Conservation (phyloP, 2,797 vertebrate species). For the Manis javanica region DNA sequence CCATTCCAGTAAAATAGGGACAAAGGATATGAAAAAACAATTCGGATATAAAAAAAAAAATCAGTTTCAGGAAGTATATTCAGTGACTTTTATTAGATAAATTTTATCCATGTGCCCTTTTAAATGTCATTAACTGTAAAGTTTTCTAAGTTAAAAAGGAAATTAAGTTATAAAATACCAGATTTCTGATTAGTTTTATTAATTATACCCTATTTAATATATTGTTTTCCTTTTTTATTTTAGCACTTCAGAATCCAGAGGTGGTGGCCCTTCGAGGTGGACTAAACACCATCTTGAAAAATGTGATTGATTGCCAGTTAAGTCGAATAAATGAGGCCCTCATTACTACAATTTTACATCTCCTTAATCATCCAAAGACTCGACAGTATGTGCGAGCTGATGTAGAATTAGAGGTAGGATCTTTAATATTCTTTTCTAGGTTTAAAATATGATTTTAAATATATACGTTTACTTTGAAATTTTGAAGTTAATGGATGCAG, state of each 20-base stretch:
- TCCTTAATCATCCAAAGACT: conserved; percentile 98
- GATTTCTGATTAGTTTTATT: conserved; percentile 39
- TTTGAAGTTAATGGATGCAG: conserved; percentile 40
- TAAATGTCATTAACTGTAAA: conserved; percentile 39
- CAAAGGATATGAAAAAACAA: background rate
- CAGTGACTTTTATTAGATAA: background rate
- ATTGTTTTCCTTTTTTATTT: conserved; percentile 74
- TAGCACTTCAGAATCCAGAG: conserved; percentile 98
- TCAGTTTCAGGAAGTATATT: background rate
- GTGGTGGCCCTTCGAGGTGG: conserved; percentile 97
- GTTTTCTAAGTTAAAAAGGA: conserved; percentile 49
- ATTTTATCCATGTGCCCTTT: background rate
- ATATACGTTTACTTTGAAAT: conserved; percentile 26
- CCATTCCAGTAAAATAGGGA: background rate
- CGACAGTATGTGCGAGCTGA: conserved; percentile 96
- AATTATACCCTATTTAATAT: conserved; percentile 20
- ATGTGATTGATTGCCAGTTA: conserved; percentile 98
- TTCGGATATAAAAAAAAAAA: background rate
- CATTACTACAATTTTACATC: conserved; percentile 98
- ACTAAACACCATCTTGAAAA: conserved; percentile 98
- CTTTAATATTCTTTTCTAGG: conserved; percentile 55
- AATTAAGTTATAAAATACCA: conserved; percentile 20
- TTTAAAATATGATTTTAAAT: conserved; percentile 59
- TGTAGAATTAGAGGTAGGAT: conserved; percentile 96
- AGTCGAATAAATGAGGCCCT: conserved; percentile 99